phyloP scores from a whole-genome alignment of 1,140 invertebrate genomes.

The Lysiphlebus fabarum region DNA sequence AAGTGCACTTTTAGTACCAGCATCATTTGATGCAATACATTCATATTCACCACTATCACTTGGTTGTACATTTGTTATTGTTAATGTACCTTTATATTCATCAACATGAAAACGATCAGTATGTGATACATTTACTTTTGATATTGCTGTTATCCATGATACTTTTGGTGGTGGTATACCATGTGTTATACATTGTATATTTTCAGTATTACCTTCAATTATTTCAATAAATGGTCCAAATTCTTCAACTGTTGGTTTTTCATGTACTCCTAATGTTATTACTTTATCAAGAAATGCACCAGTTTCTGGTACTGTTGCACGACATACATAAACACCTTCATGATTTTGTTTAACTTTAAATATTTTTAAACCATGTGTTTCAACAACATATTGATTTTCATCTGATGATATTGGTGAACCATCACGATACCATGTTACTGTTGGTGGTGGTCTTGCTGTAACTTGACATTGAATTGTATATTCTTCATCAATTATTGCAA shows the following conservation, averaged over 20 bases:
- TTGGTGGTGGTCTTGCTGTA: constrained; percentile 76
- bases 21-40: constrained; percentile 79
- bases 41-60: constrained; percentile 77
- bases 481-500: constrained; percentile 71
- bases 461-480: constrained; percentile 81
- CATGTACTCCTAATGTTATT: constrained; percentile 79
- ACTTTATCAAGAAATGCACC: constrained; percentile 71
- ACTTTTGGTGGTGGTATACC: constrained; percentile 81
- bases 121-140: constrained; percentile 64
- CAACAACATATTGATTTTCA: constrained; percentile 67
- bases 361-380: constrained; percentile 73
- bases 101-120: constrained; percentile 74
- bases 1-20: constrained; percentile 65
- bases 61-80: constrained; percentile 71
- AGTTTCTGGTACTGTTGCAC: constrained; percentile 75
- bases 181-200: constrained; percentile 70
- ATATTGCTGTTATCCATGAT: constrained; percentile 72
- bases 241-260: constrained; percentile 68
- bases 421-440: constrained; percentile 80
- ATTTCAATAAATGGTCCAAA: constrained; percentile 61
- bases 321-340: constrained; percentile 81
- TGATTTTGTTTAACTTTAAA: constrained; percentile 75
- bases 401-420: constrained; percentile 63
- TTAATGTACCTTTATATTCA: constrained; percentile 65
- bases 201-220: constrained; percentile 73